Conservation (phyloP, 2,888 invertebrate genomes). For the Strigamia transsilvanica region DNA sequence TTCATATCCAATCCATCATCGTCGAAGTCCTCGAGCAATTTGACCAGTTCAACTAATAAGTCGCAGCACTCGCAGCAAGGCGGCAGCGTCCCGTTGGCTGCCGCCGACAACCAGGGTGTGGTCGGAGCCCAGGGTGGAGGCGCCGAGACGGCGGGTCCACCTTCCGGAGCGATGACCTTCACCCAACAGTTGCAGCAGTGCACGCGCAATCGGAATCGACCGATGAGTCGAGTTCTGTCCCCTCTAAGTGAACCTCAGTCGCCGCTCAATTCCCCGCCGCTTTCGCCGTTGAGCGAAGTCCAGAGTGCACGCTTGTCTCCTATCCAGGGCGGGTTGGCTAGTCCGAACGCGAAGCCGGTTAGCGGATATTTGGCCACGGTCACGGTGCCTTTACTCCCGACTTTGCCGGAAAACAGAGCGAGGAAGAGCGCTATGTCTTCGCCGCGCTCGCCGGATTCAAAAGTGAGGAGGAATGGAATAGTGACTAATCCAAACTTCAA, state of each 20-base stretch:
- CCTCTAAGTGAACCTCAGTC: conserved; percentile 74
- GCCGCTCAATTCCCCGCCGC: conserved; percentile 82
- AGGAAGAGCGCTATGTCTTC: conserved; percentile 53
- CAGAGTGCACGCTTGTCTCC: conserved; percentile 51
- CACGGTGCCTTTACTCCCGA: conserved; percentile 20
- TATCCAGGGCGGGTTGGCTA: conserved; percentile 10
- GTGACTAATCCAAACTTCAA: conserved; percentile 64
- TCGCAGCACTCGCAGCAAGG: conserved; percentile 59
- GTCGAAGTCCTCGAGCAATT: conserved; percentile 77
- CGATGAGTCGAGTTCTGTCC: conserved; percentile 69
- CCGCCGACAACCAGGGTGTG: conserved; percentile 59
- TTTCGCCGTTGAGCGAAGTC: conserved; percentile 70
- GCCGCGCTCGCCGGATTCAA: conserved; percentile 62
- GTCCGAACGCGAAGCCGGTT: conserved; percentile 26
- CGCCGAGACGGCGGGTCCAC: conserved; percentile 55
- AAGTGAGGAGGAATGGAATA: conserved; percentile 63
- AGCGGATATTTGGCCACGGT: conserved; percentile 27
- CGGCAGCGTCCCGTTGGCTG: background rate
- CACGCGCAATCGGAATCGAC: conserved; percentile 74
- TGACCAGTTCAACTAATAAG: conserved; percentile 74
- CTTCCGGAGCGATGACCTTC: conserved; percentile 76
- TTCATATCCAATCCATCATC: conserved; percentile 67
- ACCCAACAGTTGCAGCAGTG: conserved; percentile 91
- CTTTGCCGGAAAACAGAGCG: conserved; percentile 34
- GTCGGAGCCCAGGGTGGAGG: conserved; percentile 23